Evolutionary conservation across 2,888 invertebrate species (phyloP).

Genomic region (Drosophila rellima): DNA sequence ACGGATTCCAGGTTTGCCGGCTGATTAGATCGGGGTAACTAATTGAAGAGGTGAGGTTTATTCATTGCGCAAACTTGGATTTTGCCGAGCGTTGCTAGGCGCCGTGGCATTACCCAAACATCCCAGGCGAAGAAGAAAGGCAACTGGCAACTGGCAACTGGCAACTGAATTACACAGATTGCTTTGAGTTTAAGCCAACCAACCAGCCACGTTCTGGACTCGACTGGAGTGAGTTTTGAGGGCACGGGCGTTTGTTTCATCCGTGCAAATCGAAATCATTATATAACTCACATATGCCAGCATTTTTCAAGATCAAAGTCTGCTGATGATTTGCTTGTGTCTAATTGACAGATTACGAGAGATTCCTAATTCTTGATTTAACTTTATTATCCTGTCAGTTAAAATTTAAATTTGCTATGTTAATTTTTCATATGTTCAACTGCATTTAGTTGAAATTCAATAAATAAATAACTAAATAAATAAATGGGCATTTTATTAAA

Average conservation of each 20-base stretch:
- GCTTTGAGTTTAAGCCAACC: slow-evolving; percentile 7
- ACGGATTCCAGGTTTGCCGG: slow-evolving; percentile 51
- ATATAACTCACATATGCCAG: slow-evolving; percentile 53
- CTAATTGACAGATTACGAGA: slow-evolving; percentile 43
- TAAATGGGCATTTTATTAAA: too few species aligned
- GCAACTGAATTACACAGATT: slow-evolving; percentile 9
- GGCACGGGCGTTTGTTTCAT: slow-evolving; percentile 10
- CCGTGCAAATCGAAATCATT: slow-evolving; percentile 3
- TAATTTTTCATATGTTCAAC: too few species aligned
- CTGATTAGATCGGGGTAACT: slow-evolving; percentile 78
- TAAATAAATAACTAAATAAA: too few species aligned
- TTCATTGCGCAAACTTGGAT: slow-evolving; percentile 49
- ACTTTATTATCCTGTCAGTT: too few species aligned
- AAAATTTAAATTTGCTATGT: too few species aligned
- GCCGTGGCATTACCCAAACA: slow-evolving; percentile 60
- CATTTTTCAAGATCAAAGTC: slow-evolving; percentile 47
- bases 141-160: slow-evolving; percentile 14
- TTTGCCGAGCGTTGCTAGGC: slow-evolving; percentile 63
- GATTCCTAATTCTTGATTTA: too few species aligned
- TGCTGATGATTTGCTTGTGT: slow-evolving; percentile 1
- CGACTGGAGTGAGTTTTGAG: neutral
- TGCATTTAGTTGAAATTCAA: too few species aligned
- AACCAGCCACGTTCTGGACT: too few species aligned
- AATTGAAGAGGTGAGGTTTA: slow-evolving; percentile 52
- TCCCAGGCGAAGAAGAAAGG: neutral